Base-by-base conservation (phyloP, 2,888 invertebrate species). In the Phorcus lineatus region DNA sequence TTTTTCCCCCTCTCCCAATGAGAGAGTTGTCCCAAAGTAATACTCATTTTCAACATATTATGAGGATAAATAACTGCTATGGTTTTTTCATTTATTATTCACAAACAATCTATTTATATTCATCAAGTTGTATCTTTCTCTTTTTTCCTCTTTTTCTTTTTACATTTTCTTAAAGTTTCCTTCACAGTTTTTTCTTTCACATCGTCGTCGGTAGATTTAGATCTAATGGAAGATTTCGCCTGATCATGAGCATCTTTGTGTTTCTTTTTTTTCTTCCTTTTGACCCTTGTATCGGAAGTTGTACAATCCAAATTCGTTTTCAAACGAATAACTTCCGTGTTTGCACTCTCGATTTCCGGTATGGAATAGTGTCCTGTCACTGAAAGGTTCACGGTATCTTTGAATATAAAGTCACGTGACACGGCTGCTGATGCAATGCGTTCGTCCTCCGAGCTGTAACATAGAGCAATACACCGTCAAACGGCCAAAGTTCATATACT, bases 341-440 rank as follows among this genome's bases (percentile, higher is more conserved):
- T 36, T 7, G 36, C 36, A 7, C 36, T 36, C 0, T 74, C 75
- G 13, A 52, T 31, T 28, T 31, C 62, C 11, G 19, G n/a, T 11
- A 0, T 3, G 11, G 52, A 31, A 28, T 9, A 75, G 0, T 22
- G 24, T 24, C 31, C 47, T 70, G 55, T 6, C 31, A 36, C 11
- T 78, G 22, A 17, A 52, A 47, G 3, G 16, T 31, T 74, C 36
- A 75, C 74, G 55, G 87, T 88, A 55, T 89, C 86, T 76, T 85
- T 77, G 40, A 88, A 76, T n/a, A 90, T 85, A 75, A 85, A 85
- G 36, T 88, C 87, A 57, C 82, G 86, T 62, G 89, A 88, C 36
- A 90, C 87, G 13, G 88, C 87, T 19, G 88, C 87, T 52, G 84
- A 85, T 17, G 87, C 84, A 22, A 90, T 76, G 17, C 78, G 79